Base-by-base conservation (phyloP, 2,888 invertebrate genomes). In the Agonopterix arenella region DNA sequence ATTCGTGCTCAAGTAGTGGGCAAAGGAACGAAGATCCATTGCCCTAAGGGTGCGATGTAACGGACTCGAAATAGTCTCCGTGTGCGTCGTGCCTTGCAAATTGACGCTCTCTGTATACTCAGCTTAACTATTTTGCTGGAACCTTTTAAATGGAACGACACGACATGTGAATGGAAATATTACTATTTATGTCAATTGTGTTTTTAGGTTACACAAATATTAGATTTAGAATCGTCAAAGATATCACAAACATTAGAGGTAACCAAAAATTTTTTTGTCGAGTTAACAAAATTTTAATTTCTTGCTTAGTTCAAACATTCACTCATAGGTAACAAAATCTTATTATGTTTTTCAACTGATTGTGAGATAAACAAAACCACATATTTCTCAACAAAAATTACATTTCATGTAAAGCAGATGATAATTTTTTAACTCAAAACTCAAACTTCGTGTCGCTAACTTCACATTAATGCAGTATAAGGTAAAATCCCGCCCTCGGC, bases 401-500 rank as follows among this genome's bases (percentile, higher is more conserved):
- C 2, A 36, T 38, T 36, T 36, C 13, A 48, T 48, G 38, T 45
- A 44, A 49, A 18, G 11, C 9, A 49, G 41, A 44, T 44, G 28
- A 46, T 45, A 46, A 46, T 46, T 46, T 46, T 28, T 28, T 28
- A 28, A 28, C 28, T 18, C 18, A n/a, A 16, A 43, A 47, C 36
- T 28, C 41, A 5, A 42, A 43, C 5, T 45, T 49, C 45, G 36
- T 28, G 45, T 45, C 36, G 40, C 16, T 43, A 43, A 8, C 11
- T 11, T 45, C 49, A 49, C 44, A 46, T 52, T 52, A 47, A 49
- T 60, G 58, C 59, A 52, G 59, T 59, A 59, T 60, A 57, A 58
- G 57, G 61, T 61, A 63, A 63, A 64, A 57, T 45, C 46, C 45
- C 49, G 49, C 45, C 67, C 58, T 64, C 67, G 68, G 73, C 64